Conservation (phyloP, 2,888 invertebrate species). For the Phaonia tiefii region DNA sequence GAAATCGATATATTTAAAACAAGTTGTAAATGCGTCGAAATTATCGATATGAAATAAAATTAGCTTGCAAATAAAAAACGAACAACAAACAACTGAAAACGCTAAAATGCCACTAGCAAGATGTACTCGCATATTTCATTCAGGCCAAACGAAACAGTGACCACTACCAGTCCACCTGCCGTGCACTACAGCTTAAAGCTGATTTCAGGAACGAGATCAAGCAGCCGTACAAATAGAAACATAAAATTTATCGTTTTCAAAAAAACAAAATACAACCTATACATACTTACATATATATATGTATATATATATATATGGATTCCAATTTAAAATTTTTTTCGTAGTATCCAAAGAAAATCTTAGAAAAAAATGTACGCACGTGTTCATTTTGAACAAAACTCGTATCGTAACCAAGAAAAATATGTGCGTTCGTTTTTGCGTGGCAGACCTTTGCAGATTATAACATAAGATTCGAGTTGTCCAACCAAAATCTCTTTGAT, state of each 20-base stretch:
- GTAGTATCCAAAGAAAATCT: too few species aligned
- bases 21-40: conserved; percentile 46
- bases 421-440: conserved; percentile 59
- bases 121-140: conserved; percentile 38
- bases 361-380: not conserved
- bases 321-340: too few species aligned
- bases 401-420: not conserved
- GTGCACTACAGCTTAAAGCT: not conserved
- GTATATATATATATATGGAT: too few species aligned
- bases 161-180: not conserved
- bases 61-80: not conserved
- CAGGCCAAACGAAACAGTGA: not conserved
- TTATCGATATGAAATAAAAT: conserved; percentile 9
- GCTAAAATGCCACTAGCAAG: conserved; percentile 5
- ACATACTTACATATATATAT: too few species aligned
- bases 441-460: conserved; percentile 51
- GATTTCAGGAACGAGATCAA: not conserved
- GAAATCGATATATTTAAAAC: conserved; percentile 44
- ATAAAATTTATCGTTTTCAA: not conserved
- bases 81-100: not conserved
- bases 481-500: too few species aligned
- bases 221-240: not conserved
- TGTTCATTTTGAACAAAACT: conserved; percentile 2
- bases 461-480: too few species aligned
- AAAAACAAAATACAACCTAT: not conserved